Percentiles rank a stretch among this genome's conserved stretches.
Evolutionary conservation across 2,113 vertebrate genomes (phyloP).

Genomic region (Rhineura floridana): DNA sequence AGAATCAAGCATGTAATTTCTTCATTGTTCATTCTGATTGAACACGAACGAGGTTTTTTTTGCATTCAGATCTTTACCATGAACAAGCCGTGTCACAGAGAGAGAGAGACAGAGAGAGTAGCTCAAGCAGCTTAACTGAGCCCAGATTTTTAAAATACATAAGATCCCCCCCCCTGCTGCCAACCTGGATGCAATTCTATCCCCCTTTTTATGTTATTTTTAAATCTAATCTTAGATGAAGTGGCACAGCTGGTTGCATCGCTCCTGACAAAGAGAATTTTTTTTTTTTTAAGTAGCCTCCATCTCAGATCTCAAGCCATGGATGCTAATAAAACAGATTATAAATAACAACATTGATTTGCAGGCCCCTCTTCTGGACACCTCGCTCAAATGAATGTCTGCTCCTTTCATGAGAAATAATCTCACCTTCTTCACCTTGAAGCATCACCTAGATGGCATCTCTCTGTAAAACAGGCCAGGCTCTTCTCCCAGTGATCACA

Average conservation of each 20-base stretch:
- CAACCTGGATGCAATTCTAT: neutral
- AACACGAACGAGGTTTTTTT: conserved; percentile 27
- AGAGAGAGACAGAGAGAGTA: neutral
- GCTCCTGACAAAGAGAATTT: conserved; percentile 64
- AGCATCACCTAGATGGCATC: neutral
- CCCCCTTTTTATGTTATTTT: too few relatives aligned
- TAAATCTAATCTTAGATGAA: conserved; percentile 48
- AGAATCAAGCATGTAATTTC: conserved; percentile 53
- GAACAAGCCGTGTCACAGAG: conserved; percentile 19
- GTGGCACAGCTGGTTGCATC: conserved; percentile 53
- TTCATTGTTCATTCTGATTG: conserved; percentile 54
- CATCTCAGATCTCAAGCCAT: conserved; percentile 73
- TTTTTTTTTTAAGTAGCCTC: conserved; percentile 71
- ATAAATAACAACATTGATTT: conserved; percentile 80
- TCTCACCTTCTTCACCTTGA: conserved; percentile 39
- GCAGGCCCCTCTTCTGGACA: conserved; percentile 67
- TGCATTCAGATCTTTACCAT: conserved; percentile 1
- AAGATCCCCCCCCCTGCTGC: too few relatives aligned
- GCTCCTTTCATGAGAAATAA: conserved; percentile 19
- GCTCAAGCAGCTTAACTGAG: conserved; percentile 34
- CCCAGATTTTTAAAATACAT: neutral
- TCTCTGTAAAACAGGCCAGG: neutral
- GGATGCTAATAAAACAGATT: conserved; percentile 76
- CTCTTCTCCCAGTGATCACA: neutral
- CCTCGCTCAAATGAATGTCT: conserved; percentile 56